Base-by-base conservation (phyloP, 2,888 invertebrate genomes). In the Heliconius aoede region DNA sequence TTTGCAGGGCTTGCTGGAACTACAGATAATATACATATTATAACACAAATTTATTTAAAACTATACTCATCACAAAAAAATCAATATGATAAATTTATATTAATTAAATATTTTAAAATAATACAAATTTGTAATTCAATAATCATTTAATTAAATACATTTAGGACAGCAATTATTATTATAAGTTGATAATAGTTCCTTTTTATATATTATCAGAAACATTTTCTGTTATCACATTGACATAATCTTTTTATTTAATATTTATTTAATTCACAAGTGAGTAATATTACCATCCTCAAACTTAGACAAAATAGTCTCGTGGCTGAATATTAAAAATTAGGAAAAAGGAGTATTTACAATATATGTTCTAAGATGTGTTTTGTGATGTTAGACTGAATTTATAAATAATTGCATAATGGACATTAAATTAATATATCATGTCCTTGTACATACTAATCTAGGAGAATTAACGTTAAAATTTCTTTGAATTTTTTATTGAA, bases 1-100 rank as follows among this genome's bases (percentile, higher is more conserved):
- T 96, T 93, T 97, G 98, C 86, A 99, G 95, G 89, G 96, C 96
- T 95, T 97, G 97, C 96, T 98, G 96, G 85, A 96, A 96, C 95
- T 94, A 95, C 81, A 93, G 92, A 80, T 74, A 64, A 65, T 72
- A n/a, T 30, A n/a, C 21, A 36, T 15, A 13, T 40, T 61, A n/a
- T 30, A 69, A 69, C 32, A 69, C 15, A n/a, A 30, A 51, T 55
- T 30, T 30, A 69, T n/a, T 13, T 51, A 3, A 51, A 28, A 51
- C 13, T 36, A 51, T 7, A 46, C 46, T 18, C 18, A 36, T 51
- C 67, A 67, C 58, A 60, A 24, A 40, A 24, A 71, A 71, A 18
- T 36, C 36, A 72, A 71, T 30, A 58, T 24, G 5, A 8, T 26
- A 24, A 24, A n/a, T n/a, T 55, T 55, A n/a, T 3, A 55, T 55